Conservation (phyloP, 53 echinoderm and acorn worm genomes). For the Pentamera pediparva region DNA sequence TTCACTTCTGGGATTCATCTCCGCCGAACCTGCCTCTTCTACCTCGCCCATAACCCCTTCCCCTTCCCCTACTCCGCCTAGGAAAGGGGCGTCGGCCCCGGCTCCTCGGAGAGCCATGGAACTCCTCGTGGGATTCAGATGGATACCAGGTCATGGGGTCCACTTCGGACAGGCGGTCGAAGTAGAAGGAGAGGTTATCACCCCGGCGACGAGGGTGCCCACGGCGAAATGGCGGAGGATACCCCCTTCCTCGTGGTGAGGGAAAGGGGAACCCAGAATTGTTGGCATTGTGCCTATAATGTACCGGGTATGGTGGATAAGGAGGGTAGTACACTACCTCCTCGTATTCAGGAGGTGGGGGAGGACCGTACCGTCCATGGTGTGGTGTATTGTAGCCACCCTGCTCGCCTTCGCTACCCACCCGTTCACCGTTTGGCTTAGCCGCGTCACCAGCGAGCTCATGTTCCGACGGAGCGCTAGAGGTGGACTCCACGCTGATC, state of each 20-base stretch:
- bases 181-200: not conserved
- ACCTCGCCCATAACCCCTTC: constrained; percentile 7
- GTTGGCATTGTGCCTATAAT: constrained; percentile 1
- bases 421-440: not conserved
- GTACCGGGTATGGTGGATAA: not conserved
- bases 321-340: not conserved
- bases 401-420: not conserved
- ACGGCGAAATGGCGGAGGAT: not conserved
- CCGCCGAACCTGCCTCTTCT: not conserved
- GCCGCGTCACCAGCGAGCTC: not conserved
- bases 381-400: not conserved
- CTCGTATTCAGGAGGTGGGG: not conserved
- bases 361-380: not conserved
- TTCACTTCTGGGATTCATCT: not conserved
- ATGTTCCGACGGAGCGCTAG: constrained; percentile 2
- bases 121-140: not conserved
- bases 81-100: constrained; percentile 11
- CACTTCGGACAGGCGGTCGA: not conserved
- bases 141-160: constrained; percentile 10
- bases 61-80: constrained; percentile 2
- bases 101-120: not conserved
- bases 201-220: not conserved
- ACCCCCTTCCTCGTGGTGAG: not conserved
- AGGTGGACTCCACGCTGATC: constrained; percentile 3
- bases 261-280: constrained; percentile 18